phyloP scores from a whole-genome alignment of 2,113 vertebrate species.

The Oncorhynchus tshawytscha region DNA sequence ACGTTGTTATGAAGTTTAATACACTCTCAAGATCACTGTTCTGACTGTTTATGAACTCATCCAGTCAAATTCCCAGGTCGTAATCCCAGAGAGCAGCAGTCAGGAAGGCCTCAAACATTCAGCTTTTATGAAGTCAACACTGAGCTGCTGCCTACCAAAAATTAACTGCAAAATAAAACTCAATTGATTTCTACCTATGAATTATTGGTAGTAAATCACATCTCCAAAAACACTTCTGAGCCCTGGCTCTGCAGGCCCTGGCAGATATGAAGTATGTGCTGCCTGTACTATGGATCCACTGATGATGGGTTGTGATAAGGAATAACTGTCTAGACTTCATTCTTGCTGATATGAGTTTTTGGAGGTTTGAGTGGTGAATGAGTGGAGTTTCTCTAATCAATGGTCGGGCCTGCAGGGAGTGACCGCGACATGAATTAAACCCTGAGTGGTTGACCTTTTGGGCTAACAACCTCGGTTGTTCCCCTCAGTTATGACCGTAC shows the following conservation, averaged over 20 bases:
- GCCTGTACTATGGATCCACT: neutral
- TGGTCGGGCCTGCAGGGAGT: constrained; percentile 9
- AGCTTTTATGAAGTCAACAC: neutral
- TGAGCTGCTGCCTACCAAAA: neutral
- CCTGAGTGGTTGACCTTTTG: constrained; percentile 24
- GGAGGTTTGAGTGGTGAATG: neutral
- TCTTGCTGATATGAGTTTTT: neutral
- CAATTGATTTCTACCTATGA: neutral
- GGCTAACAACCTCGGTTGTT: neutral
- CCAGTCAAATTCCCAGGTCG: neutral
- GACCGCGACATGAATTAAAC: neutral
- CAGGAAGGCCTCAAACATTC: too few species aligned
- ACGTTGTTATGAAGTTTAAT: neutral
- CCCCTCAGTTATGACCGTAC: neutral
- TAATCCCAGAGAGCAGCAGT: too few species aligned
- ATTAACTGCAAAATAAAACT: neutral
- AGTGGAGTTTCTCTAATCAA: constrained; percentile 5
- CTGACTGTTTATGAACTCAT: neutral
- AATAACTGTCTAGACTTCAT: neutral
- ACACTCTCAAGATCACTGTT: neutral
- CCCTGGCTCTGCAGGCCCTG: neutral
- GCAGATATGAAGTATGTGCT: neutral
- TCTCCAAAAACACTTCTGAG: neutral
- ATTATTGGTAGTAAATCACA: neutral
- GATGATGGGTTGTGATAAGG: neutral